phyloP scores from a whole-genome alignment of 92 coral and sea anemone genomes.

The Porites divaricata region DNA sequence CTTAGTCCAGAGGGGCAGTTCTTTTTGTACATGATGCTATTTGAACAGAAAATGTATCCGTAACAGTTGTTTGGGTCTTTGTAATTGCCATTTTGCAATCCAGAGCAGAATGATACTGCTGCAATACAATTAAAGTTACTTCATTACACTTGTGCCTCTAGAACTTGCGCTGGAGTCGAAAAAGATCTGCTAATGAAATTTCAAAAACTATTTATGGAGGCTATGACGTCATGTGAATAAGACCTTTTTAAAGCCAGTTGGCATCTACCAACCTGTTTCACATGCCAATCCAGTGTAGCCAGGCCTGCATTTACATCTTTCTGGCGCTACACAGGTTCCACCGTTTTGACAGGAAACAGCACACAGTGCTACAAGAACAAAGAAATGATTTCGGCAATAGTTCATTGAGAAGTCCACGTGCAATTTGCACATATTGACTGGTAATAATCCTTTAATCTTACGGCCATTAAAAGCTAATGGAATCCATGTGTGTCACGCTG shows the following conservation, averaged over 20 bases:
- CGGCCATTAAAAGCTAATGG: too few relatives aligned
- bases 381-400: background rate
- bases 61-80: constrained; percentile 36
- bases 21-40: constrained; percentile 10
- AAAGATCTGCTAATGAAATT: too few relatives aligned
- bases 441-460: too few relatives aligned
- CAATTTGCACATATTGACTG: too few relatives aligned
- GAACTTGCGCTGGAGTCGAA: too few relatives aligned
- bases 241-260: background rate
- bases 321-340: constrained; percentile 62
- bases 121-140: background rate
- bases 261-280: constrained; percentile 50
- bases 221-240: too few relatives aligned
- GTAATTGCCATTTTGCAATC: constrained; percentile 27
- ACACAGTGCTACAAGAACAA: constrained; percentile 49
- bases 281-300: constrained; percentile 63
- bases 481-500: too few relatives aligned
- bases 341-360: constrained; percentile 53
- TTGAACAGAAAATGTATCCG: constrained; percentile 34
- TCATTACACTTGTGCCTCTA: too few relatives aligned
- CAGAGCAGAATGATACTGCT: constrained; percentile 32
- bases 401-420: too few relatives aligned
- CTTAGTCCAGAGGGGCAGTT: constrained; percentile 27
- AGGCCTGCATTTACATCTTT: constrained; percentile 53
- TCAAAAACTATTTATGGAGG: too few relatives aligned